Base-by-base conservation (phyloP, 2,113 vertebrate genomes). In the Microcebus griseorufus region DNA sequence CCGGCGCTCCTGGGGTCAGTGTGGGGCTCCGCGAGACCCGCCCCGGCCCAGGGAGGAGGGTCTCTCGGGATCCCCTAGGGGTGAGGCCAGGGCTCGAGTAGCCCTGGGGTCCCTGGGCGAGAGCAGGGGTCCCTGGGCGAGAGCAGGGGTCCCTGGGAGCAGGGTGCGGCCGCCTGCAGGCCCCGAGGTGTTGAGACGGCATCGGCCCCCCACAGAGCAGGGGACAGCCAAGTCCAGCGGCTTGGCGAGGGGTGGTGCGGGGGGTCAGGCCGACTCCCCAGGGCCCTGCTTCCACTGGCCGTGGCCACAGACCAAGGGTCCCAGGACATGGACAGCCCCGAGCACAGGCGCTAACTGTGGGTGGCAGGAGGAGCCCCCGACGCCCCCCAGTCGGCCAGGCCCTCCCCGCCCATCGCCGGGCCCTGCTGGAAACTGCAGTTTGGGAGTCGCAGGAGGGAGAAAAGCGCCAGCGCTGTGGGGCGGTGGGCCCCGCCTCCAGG, bases 121-220 rank as follows among this genome's bases (percentile, higher is more conserved):
- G 70, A 37, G 17, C 64, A 65, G 18, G 29, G 34, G 11, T 42
- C 32, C 32, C 37, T 48, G 37, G 64, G n/a, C n/a, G n/a, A n/a
- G 39, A 45, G 78, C 70, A 51, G 9, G 14, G 22, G 11, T 42
- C 32, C 32, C 37, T 48, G 37, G 64, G n/a, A 45, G 78, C 70
- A 51, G 9, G 14, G 29, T 12, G 45, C 3, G 2, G 82, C 53
- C 37, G 12, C 25, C 29, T 0, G 1, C 20, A 55, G 80, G n/a
- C 0, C 0, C 0, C 0, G 0, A 34, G 69, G 78, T 5, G 23
- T 23, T 11, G 1, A 8, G 2, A 39, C 6, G 5, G 32, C 17
- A 0, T 13, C 67, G 10, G 7, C 34, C 51, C 45, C 39, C 8
- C 5, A n/a, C 34, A 13, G 53, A 37, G 20, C 0, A 0, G 1